Evolutionary conservation across 2,113 vertebrate species (phyloP).

Genomic region (Cichladusa arquata): DNA sequence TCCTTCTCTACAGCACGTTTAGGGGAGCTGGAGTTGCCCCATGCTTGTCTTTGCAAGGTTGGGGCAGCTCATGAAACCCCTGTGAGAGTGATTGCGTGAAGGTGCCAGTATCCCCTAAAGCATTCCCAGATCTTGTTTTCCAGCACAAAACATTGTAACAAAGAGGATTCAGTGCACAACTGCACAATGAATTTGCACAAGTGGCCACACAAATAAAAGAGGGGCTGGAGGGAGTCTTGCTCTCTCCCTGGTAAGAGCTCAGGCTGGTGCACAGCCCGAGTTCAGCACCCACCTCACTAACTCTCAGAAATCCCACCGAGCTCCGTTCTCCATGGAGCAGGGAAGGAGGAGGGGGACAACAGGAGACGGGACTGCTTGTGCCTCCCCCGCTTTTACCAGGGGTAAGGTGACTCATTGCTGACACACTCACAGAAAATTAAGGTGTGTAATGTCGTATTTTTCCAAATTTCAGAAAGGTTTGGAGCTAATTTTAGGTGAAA

Average conservation of each 20-base stretch:
- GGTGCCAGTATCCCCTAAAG: background rate
- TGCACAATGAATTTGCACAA: background rate
- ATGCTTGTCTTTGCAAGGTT: fast-evolving
- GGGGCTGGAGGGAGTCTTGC: background rate
- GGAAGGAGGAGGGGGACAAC: background rate
- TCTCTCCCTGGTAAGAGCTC: background rate
- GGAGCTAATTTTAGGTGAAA: background rate
- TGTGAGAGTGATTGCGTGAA: background rate
- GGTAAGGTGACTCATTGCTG: background rate
- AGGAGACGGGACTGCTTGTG: fast-evolving
- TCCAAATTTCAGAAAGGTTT: background rate
- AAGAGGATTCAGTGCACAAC: background rate
- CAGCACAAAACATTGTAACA: background rate
- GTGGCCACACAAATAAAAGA: background rate
- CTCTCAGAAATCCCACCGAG: background rate
- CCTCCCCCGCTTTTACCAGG: background rate
- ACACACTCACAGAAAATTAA: background rate
- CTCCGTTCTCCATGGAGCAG: background rate
- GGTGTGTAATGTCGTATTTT: background rate
- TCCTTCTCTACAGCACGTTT: background rate
- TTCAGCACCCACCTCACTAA: background rate
- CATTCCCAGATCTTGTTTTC: background rate
- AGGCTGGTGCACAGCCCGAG: background rate
- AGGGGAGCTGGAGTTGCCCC: background rate
- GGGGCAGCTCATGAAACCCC: background rate